Evolutionary conservation across 1,140 invertebrate species (phyloP).

Genomic region (Drosophila teissieri): DNA sequence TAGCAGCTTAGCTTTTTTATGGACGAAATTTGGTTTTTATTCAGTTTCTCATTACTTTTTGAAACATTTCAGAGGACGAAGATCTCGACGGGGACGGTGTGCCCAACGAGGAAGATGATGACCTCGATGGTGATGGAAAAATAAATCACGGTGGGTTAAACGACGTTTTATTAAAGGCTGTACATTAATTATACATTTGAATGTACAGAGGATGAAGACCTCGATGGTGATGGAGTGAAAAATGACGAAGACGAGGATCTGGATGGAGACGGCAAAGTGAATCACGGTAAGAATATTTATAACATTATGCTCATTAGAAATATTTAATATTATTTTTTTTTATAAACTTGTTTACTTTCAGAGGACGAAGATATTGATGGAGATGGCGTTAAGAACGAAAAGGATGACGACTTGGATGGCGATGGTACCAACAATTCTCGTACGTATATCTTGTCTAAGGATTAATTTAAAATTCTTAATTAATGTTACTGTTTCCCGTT

Average conservation of each 20-base stretch:
- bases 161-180: constrained; percentile 9
- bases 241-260: constrained; percentile 71
- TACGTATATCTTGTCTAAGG: constrained; percentile 8
- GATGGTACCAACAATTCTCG: constrained; percentile 68
- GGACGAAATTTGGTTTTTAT: neutral
- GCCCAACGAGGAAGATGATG: constrained; percentile 71
- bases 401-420: constrained; percentile 81
- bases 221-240: constrained; percentile 83
- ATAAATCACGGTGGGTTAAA: constrained; percentile 59
- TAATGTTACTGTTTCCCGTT: neutral
- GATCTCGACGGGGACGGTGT: constrained; percentile 81
- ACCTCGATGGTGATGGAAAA: constrained; percentile 77
- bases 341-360: constrained; percentile 6
- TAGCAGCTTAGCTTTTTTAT: neutral
- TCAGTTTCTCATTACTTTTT: neutral
- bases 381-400: constrained; percentile 76
- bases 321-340: neutral
- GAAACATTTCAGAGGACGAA: constrained; percentile 51
- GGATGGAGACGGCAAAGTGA: constrained; percentile 66
- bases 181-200: neutral
- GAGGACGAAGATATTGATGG: constrained; percentile 79
- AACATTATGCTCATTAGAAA: constrained; percentile 59
- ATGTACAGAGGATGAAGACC: constrained; percentile 65
- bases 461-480: no score
- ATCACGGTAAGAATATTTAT: constrained; percentile 84